Percentiles rank a stretch among this genome's conserved stretches.
These are phyloP conservation scores for Axis porcinus DNA, from an alignment of 2,113 vertebrate species.

Conservation along the genomic window DNA sequence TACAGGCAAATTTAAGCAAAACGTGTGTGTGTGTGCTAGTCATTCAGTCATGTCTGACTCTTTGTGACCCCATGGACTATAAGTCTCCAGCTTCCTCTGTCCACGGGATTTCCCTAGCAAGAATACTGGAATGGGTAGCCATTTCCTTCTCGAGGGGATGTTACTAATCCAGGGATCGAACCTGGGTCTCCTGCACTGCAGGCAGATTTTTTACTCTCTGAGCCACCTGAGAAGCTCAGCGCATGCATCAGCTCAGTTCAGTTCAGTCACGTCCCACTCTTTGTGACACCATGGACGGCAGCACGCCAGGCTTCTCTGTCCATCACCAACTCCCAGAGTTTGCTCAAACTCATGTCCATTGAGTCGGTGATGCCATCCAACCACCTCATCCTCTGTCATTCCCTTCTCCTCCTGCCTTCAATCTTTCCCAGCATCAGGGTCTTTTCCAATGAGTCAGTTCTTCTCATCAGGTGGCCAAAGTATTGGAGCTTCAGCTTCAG, in stretches of 20 bases:
- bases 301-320: not conserved
- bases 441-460: not conserved
- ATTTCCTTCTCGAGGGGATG: not conserved
- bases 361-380: not conserved
- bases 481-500: not conserved
- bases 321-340: not conserved
- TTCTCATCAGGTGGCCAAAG: rapidly evolving
- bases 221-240: not conserved
- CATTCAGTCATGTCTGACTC: not conserved
- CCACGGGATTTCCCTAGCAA: not conserved
- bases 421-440: not conserved
- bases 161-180: not conserved
- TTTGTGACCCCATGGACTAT: not conserved
- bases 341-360: not conserved
- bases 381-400: not conserved
- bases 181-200: not conserved
- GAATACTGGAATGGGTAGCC: not conserved
- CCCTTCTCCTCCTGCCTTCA: rapidly evolving
- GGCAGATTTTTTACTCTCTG: not conserved
- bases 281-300: not conserved
- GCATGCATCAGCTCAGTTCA: not conserved
- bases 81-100: not conserved
- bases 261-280: not conserved
- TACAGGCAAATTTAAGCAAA: not conserved
- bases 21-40: not conserved